Evolutionary conservation across 2,113 vertebrate species (phyloP).

Genomic region (Urocolius indicus): DNA sequence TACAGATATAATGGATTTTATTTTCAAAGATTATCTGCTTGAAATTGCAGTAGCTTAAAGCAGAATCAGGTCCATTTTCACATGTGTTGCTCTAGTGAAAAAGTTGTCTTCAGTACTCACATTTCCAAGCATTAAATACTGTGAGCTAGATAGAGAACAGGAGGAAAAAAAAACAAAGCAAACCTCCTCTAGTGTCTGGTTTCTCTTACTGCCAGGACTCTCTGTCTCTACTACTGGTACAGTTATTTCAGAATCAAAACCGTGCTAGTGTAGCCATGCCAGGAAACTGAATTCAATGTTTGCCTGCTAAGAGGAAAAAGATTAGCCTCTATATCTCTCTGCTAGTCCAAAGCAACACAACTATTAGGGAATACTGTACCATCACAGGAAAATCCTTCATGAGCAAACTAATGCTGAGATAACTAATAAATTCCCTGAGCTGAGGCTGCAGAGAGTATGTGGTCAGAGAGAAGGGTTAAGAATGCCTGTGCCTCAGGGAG

Average conservation of each 20-base stretch:
- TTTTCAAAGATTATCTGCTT: constrained; percentile 4
- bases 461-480: background rate
- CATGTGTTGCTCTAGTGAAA: background rate
- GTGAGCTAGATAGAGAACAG: background rate
- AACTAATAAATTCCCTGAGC: background rate
- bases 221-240: background rate
- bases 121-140: background rate
- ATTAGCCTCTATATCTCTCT: background rate
- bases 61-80: background rate
- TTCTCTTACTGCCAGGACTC: background rate
- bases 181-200: fast-evolving
- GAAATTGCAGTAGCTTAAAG: background rate
- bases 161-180: background rate
- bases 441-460: fast-evolving
- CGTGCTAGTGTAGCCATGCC: background rate
- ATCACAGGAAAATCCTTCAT: background rate
- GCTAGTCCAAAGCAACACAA: background rate
- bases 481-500: background rate
- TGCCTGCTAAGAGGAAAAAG: background rate
- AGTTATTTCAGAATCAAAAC: background rate
- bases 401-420: background rate
- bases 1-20: background rate
- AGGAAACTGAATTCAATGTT: background rate
- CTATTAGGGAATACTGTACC: background rate
- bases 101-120: background rate